Evolutionary conservation across 2,888 invertebrate genomes (phyloP), one percentile per base, ranked within the genome.

Genomic region (Lepetodrilus schrolli): DNA sequence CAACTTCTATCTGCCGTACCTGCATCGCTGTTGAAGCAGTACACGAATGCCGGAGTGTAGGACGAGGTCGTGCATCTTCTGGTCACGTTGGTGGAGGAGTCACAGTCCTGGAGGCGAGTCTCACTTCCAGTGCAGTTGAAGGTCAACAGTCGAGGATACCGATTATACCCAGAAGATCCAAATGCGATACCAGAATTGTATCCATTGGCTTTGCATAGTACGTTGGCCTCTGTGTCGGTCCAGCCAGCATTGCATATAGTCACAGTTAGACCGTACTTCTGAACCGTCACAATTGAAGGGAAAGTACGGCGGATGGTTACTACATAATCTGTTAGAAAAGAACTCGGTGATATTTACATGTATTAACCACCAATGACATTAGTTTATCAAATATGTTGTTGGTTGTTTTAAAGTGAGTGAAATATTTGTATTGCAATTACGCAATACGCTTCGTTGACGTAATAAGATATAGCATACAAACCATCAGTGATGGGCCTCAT

Each of bases 81-180:
- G 13, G 58, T 47, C 10, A 72, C 20, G 23, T 21, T 20, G 17
- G 47, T 72, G 21, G 58, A 48, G 13, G 36, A 79, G 2, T 78
- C 76, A 70, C 86, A 86, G 4, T 80, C 70, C 21, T 78, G 75
- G 20, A 86, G 78, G 5, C 73, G 74, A 10, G 48, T 72, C 72
- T 85, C 86, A 0, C 65, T 76, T 1, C 84, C 85, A 4, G 76
- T 75, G 71, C 86, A 86, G 36, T 77, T 76, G 5, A 84, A 80
- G 72, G 77, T 78, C 79, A 86, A 79, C 82, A 82, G 81, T 10
- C 80, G 80, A 2, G 84, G 82, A 0, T 80, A 80, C 20, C 78
- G 78, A 30, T 20, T 20, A 66, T 78, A 82, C 34, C 80, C 81
- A 8, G 76, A 65, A 0, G 81, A 78, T 0, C 82, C 83, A 77